Conservation (phyloP, 2,797 vertebrate species). For the Telmatherina bonti region DNA sequence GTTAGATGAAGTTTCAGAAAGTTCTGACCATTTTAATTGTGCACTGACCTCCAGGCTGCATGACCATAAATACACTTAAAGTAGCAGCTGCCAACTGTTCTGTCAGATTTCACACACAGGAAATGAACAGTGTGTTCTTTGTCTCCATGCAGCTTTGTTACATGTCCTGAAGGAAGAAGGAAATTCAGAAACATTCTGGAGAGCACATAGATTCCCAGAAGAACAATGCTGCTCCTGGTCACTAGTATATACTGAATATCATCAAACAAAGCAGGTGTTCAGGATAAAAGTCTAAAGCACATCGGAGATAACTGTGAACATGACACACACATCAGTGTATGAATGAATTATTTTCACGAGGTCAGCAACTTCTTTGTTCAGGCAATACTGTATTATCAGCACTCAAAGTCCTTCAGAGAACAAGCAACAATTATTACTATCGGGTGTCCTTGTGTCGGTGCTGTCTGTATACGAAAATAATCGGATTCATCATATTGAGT, state of each 20-base stretch:
- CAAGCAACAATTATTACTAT: constrained; percentile 3
- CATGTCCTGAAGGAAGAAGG: background rate
- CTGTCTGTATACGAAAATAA: background rate
- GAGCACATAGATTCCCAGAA: background rate
- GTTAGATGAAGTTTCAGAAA: no score
- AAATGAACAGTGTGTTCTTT: background rate
- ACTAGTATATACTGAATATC: background rate
- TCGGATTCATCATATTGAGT: background rate
- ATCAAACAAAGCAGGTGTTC: background rate
- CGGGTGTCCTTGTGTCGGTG: background rate
- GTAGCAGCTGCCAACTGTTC: background rate
- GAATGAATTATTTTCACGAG: background rate
- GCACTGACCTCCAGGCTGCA: no score
- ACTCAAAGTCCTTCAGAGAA: background rate
- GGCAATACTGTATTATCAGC: background rate
- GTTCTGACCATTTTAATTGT: no score
- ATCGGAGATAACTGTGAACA: constrained; percentile 8
- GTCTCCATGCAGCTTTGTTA: background rate
- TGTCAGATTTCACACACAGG: background rate
- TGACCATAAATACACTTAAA: no score
- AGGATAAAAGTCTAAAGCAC: background rate
- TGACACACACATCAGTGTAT: background rate
- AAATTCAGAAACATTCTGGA: background rate
- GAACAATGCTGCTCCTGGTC: background rate
- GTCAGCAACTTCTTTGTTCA: constrained; percentile 6